Percentiles rank a stretch among this genome's conserved stretches.
These are phyloP conservation scores for Apogon talboti DNA, from an alignment of 2,797 vertebrate species.

Conservation along the genomic window DNA sequence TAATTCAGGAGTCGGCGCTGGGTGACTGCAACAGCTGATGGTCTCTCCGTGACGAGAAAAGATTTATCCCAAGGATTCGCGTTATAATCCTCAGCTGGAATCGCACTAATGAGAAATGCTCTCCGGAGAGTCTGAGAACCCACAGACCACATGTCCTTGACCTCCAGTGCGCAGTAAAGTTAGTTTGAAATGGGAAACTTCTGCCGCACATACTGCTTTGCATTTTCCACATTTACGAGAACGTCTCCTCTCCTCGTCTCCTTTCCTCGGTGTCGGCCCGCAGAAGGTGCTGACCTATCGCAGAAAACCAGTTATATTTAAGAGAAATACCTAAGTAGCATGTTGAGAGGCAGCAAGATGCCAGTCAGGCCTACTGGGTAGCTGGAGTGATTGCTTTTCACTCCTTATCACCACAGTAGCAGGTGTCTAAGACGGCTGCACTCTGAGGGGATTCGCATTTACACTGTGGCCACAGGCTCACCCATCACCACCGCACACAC, in stretches of 20 bases:
- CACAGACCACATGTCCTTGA: constrained; percentile 66
- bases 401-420: constrained; percentile 73
- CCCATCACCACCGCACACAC: not conserved
- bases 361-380: constrained; percentile 38
- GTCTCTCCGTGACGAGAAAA: constrained; percentile 54
- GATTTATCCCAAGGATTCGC: constrained; percentile 64
- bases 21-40: constrained; percentile 77
- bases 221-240: constrained; percentile 27
- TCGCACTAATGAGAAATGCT: constrained; percentile 73
- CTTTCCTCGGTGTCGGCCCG: constrained; percentile 13
- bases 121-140: constrained; percentile 57
- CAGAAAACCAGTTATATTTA: constrained; percentile 42
- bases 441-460: constrained; percentile 67
- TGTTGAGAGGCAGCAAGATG: constrained; percentile 49
- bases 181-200: constrained; percentile 54
- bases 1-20: constrained; percentile 72
- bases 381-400: constrained; percentile 69
- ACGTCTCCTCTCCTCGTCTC: not conserved
- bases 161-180: constrained; percentile 62
- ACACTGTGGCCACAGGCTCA: constrained; percentile 24
- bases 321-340: constrained; percentile 44
- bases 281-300: constrained; percentile 48
- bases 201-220: constrained; percentile 8
- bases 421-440: constrained; percentile 63
- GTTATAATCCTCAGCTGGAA: constrained; percentile 67